Percentiles rank a stretch among this genome's conserved stretches.
Conservation (phyloP, 64 coral and sea anemone species). For the Astreopora myriophthalma region DNA sequence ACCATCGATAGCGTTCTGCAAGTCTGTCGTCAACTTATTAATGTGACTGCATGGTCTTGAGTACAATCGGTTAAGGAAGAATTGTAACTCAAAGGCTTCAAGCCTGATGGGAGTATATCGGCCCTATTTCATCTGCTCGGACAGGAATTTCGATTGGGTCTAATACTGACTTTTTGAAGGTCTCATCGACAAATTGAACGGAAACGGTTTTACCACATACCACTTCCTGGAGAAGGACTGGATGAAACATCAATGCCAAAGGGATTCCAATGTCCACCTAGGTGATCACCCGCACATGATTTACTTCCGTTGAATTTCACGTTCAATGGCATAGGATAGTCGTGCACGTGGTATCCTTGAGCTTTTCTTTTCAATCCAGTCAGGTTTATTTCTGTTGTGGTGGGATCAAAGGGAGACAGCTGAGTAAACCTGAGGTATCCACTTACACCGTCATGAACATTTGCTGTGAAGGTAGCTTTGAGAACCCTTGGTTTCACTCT, state of each 20-base stretch:
- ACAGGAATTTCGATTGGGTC: no score
- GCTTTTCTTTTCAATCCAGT: slow-evolving; percentile 51
- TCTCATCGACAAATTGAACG: not conserved
- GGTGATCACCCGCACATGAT: slow-evolving; percentile 34
- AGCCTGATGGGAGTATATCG: no score
- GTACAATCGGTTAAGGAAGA: no score
- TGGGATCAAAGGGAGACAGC: slow-evolving; percentile 80
- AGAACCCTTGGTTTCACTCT: slow-evolving; percentile 52
- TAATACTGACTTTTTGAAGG: not conserved
- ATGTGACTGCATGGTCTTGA: no score
- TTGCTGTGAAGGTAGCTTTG: slow-evolving; percentile 51
- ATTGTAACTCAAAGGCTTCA: no score
- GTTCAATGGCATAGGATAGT: slow-evolving; percentile 78
- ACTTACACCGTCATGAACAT: slow-evolving; percentile 58
- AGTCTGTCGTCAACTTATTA: no score
- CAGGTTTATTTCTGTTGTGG: slow-evolving; percentile 41
- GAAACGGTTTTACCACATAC: not conserved
- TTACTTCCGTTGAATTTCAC: slow-evolving; percentile 32
- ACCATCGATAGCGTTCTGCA: no score
- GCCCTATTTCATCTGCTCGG: no score
- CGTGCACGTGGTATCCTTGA: slow-evolving; percentile 79
- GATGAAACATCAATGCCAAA: slow-evolving; percentile 54
- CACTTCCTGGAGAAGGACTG: slow-evolving; percentile 75
- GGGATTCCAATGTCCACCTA: slow-evolving; percentile 85
- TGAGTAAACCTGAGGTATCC: slow-evolving; percentile 74